Conservation (phyloP, 2,113 vertebrate species). For the Oxyruncus cristatus region DNA sequence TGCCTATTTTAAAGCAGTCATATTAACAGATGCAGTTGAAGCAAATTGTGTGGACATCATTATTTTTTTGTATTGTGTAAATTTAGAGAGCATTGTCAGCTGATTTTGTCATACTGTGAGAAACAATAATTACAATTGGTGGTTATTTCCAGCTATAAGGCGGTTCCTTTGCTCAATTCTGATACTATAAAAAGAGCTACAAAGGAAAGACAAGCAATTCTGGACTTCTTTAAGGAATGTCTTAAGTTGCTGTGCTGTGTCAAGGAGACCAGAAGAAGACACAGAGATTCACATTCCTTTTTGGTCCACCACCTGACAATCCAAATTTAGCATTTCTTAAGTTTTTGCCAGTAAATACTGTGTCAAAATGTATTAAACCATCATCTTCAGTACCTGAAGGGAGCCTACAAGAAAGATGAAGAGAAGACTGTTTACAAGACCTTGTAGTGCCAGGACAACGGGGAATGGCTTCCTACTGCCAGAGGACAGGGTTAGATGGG, state of each 20-base stretch:
- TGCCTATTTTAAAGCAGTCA: background rate
- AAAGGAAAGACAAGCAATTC: background rate
- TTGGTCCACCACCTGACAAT: background rate
- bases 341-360: background rate
- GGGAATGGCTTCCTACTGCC: background rate
- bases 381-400: background rate
- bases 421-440: background rate
- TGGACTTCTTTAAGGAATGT: background rate
- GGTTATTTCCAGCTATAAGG: background rate
- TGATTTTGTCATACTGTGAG: background rate
- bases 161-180: background rate
- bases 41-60: background rate
- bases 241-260: background rate
- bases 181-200: background rate
- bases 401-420: background rate
- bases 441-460: background rate
- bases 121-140: background rate
- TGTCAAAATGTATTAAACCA: background rate
- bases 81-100: background rate
- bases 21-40: background rate
- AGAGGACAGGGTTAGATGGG: background rate
- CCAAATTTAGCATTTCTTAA: background rate
- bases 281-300: background rate
- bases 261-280: background rate
- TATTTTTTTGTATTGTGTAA: background rate